Percentiles rank a stretch among this genome's conserved stretches.
phyloP scores from a whole-genome alignment of 2,113 vertebrate genomes.

The Corythornis vintsioides region DNA sequence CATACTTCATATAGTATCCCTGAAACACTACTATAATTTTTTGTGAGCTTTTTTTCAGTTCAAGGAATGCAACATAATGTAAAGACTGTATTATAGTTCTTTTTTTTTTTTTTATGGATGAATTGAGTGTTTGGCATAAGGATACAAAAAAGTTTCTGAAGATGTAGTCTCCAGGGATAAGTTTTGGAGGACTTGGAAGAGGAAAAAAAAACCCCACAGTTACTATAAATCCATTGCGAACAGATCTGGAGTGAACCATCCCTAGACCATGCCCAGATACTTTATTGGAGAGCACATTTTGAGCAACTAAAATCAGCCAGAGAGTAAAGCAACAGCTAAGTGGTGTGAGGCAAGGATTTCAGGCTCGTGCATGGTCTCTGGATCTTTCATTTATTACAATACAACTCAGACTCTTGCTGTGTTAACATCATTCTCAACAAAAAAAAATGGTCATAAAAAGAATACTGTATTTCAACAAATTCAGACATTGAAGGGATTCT shows the following conservation, averaged over 20 bases:
- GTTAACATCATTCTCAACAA: neutral
- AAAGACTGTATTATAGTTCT: neutral
- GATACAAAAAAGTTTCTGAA: neutral
- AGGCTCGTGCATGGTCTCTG: neutral
- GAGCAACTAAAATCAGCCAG: neutral
- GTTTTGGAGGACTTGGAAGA: neutral
- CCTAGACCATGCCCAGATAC: neutral
- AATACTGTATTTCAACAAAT: neutral
- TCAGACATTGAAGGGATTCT: neutral
- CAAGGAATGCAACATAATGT: neutral
- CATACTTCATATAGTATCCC: neutral
- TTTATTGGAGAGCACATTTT: neutral
- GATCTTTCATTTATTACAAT: neutral
- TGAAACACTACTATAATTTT: neutral
- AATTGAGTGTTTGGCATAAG: accelerated
- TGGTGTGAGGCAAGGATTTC: neutral
- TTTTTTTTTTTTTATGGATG: neutral
- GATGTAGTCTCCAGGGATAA: neutral
- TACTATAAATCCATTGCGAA: neutral
- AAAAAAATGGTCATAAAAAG: neutral
- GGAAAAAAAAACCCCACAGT: neutral
- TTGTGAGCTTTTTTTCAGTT: neutral
- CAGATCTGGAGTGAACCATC: neutral
- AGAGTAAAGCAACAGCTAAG: neutral
- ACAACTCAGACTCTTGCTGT: neutral